These are phyloP conservation scores for Tupaia tana DNA, from an alignment of 2,113 vertebrate genomes.

Conservation along the genomic window DNA sequence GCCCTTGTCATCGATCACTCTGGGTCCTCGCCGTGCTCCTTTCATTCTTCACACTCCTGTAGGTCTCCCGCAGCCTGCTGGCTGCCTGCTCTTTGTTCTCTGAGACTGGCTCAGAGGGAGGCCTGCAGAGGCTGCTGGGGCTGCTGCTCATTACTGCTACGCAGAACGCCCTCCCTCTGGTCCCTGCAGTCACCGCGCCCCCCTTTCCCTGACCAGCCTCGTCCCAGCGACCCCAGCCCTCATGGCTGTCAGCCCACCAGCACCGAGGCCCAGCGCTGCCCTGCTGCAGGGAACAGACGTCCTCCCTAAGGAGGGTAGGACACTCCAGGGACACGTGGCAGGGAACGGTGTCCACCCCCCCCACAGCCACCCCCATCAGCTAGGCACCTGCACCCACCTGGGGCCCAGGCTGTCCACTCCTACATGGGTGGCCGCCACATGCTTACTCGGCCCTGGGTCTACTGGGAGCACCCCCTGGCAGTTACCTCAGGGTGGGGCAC, in stretches of 20 bases:
- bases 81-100: neutral
- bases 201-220: no score
- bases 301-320: no score
- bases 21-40: neutral
- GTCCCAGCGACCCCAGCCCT: no score
- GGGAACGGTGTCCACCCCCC: no score
- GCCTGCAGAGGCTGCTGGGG: no score
- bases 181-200: neutral
- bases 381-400: no score
- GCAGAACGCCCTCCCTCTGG: neutral
- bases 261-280: no score
- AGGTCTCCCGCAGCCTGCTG: neutral
- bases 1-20: neutral
- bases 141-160: neutral
- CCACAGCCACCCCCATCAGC: no score
- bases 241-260: neutral
- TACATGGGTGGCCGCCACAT: fast-evolving
- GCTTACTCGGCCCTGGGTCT: neutral
- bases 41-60: neutral
- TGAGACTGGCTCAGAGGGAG: neutral
- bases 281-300: no score
- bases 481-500: fast-evolving
- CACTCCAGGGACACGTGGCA: no score
- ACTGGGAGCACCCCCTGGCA: fast-evolving
- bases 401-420: fast-evolving